Percentiles rank a stretch among this genome's conserved stretches.
phyloP scores from a whole-genome alignment of 2,797 vertebrate species.

The Fistularia tabacaria region DNA sequence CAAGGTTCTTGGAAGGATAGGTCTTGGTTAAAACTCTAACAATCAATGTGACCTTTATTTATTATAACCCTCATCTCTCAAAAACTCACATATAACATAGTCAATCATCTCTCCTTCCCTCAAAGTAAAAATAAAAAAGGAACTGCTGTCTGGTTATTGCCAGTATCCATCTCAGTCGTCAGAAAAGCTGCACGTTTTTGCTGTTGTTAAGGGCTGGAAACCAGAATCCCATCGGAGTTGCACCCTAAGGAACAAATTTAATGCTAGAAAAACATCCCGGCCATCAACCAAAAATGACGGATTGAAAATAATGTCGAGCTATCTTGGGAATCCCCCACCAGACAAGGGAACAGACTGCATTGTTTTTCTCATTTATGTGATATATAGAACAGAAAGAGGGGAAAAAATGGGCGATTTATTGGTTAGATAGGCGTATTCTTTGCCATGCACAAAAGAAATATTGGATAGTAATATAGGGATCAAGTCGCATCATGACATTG shows the following conservation, averaged over 20 bases:
- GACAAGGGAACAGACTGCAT: conserved; percentile 80
- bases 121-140: conserved; percentile 79
- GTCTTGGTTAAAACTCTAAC: conserved; percentile 64
- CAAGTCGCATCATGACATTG: conserved; percentile 77
- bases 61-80: conserved; percentile 77
- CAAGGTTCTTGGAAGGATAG: conserved; percentile 61
- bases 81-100: conserved; percentile 79
- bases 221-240: conserved; percentile 77
- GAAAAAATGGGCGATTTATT: conserved; percentile 78
- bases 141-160: conserved; percentile 79
- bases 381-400: conserved; percentile 79
- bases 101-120: conserved; percentile 77
- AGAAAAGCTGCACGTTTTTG: conserved; percentile 81
- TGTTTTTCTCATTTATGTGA: conserved; percentile 82
- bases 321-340: conserved; percentile 80
- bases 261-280: conserved; percentile 81
- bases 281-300: conserved; percentile 82
- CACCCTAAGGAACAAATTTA: conserved; percentile 81
- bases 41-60: conserved; percentile 80
- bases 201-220: conserved; percentile 80
- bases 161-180: conserved; percentile 82
- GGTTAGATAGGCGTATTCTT: conserved; percentile 76
- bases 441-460: conserved; percentile 74
- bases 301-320: conserved; percentile 81
- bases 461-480: conserved; percentile 74